Evolutionary conservation across 2,797 vertebrate genomes (phyloP).

Genomic region (Masticophis lateralis): DNA sequence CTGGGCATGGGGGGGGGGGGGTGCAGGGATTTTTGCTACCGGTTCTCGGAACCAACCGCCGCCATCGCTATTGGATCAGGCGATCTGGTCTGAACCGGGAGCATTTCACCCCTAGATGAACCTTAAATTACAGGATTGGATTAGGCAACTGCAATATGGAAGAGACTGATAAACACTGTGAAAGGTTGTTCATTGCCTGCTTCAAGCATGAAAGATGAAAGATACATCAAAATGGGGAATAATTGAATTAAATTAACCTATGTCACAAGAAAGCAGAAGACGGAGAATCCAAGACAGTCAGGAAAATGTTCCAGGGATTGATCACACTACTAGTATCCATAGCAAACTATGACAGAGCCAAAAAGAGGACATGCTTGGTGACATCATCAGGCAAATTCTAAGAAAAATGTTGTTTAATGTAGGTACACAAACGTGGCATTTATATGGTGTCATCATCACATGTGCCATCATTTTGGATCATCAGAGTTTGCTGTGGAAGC

Average conservation of each 20-base stretch:
- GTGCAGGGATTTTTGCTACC: too few relatives aligned
- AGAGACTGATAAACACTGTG: neutral
- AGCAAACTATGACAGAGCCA: neutral
- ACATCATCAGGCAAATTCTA: neutral
- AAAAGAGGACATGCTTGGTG: neutral
- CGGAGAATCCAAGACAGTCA: neutral
- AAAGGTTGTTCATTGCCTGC: neutral
- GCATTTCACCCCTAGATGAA: neutral
- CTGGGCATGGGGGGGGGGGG: too few relatives aligned
- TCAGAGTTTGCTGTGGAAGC: neutral
- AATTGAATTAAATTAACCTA: neutral
- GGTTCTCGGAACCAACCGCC: too few relatives aligned
- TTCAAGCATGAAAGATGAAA: neutral
- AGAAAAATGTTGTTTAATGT: neutral
- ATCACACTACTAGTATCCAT: neutral
- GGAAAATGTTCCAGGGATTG: neutral
- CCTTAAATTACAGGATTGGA: neutral
- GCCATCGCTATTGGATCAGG: too few relatives aligned
- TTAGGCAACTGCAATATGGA: neutral
- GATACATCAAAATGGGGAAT: neutral
- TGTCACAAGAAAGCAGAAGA: neutral
- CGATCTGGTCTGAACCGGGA: too few relatives aligned
- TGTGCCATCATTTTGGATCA: neutral
- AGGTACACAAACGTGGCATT: neutral
- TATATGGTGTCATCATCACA: neutral